phyloP scores from a whole-genome alignment of 2,888 invertebrate genomes.

The Morpho helenor region DNA sequence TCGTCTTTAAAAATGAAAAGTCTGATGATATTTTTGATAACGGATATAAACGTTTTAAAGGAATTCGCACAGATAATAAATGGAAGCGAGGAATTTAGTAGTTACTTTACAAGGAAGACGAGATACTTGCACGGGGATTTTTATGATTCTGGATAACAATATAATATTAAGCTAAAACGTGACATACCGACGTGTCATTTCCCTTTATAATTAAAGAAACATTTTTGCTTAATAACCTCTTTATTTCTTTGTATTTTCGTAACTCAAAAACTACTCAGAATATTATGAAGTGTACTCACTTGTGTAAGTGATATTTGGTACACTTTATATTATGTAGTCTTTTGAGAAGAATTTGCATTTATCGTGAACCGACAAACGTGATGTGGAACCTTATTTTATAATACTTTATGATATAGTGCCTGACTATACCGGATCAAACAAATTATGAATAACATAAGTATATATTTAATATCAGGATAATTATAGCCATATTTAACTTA shows the following conservation, averaged over 20 bases:
- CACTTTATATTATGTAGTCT: too few relatives aligned
- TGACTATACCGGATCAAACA: too few relatives aligned
- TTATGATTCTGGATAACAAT: constrained; percentile 47
- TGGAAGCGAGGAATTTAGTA: constrained; percentile 1
- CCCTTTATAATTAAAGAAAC: constrained; percentile 29
- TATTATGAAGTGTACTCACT: too few relatives aligned
- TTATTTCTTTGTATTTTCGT: constrained; percentile 13
- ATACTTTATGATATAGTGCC: too few relatives aligned
- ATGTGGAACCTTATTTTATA: too few relatives aligned
- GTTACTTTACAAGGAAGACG: constrained; percentile 32
- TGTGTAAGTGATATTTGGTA: too few relatives aligned
- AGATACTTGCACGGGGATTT: constrained; percentile 38
- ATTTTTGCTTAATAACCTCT: constrained; percentile 28
- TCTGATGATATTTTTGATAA: constrained; percentile 8
- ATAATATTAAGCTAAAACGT: constrained; percentile 37
- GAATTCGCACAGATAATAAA: constrained; percentile 8
- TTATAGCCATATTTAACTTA: too few relatives aligned
- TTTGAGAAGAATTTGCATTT: too few relatives aligned
- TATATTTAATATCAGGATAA: too few relatives aligned
- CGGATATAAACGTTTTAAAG: constrained; percentile 9
- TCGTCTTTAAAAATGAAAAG: constrained; percentile 5
- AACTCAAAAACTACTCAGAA: too few relatives aligned
- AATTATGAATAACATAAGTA: too few relatives aligned
- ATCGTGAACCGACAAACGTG: too few relatives aligned
- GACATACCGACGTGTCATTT: constrained; percentile 20